Conservation (phyloP, 2,797 vertebrate genomes). For the Otolemur crassicaudatus region DNA sequence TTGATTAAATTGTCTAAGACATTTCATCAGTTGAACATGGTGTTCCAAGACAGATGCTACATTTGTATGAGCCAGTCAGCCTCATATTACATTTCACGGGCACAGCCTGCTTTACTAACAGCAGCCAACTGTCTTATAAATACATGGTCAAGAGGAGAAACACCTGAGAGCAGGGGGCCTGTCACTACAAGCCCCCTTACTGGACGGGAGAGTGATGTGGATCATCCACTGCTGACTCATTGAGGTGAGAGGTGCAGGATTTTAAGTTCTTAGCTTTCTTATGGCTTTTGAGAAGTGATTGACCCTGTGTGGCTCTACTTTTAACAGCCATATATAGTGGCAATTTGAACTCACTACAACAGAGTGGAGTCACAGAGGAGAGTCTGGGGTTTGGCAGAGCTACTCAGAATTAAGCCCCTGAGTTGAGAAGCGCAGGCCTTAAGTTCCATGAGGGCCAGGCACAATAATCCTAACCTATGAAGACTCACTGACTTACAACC, state of each 20-base stretch:
- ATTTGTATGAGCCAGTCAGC: not conserved
- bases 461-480: not conserved
- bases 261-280: not conserved
- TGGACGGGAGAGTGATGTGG: not conserved
- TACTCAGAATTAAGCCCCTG: not conserved
- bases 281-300: not conserved
- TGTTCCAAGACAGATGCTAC: not conserved
- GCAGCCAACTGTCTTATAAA: conserved; percentile 18
- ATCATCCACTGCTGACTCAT: not conserved
- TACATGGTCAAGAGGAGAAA: not conserved
- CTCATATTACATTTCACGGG: not conserved
- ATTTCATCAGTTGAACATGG: not conserved
- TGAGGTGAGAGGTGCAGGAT: not conserved
- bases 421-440: not conserved
- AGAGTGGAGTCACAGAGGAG: not conserved
- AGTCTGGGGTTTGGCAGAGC: not conserved
- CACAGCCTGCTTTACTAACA: not conserved
- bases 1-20: not conserved
- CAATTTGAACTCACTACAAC: not conserved
- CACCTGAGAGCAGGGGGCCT: not conserved
- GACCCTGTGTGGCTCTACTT: not conserved
- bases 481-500: not conserved
- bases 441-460: not conserved
- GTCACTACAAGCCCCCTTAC: not conserved
- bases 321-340: not conserved